A percentile compares a stretch with the other conserved stretches of the same genome.
Conservation (phyloP, 2,888 invertebrate species). For the Polyommatus icarus region DNA sequence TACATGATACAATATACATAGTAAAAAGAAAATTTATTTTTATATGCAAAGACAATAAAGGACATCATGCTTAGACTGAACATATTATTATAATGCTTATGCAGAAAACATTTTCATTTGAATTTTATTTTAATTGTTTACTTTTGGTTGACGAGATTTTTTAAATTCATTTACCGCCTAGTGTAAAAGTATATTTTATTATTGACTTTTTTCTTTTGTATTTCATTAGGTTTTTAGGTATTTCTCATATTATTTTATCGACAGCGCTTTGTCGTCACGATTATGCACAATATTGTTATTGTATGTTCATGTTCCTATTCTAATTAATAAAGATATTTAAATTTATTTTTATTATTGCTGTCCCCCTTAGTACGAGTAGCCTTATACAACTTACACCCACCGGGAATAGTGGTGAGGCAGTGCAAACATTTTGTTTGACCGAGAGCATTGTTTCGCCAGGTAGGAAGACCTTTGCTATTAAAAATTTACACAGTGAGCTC, state of each 20-base stretch:
- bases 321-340: conserved; percentile 12
- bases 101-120: not conserved
- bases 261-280: not conserved
- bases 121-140: not conserved
- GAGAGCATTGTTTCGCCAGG: too few relatives aligned
- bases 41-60: not conserved
- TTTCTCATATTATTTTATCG: not conserved
- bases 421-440: too few relatives aligned
- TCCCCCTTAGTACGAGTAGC: too few relatives aligned
- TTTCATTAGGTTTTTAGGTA: not conserved
- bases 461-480: too few relatives aligned
- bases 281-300: conserved; percentile 14
- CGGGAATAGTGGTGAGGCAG: too few relatives aligned
- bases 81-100: not conserved
- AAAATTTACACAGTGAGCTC: too few relatives aligned
- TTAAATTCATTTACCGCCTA: not conserved
- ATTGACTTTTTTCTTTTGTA: not conserved
- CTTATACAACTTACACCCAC: not conserved
- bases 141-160: not conserved
- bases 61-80: not conserved
- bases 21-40: not conserved
- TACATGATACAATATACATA: too few relatives aligned
- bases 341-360: not conserved
- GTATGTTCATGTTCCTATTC: conserved; percentile 18
- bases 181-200: not conserved